Evolutionary conservation across 1,140 invertebrate genomes (phyloP).

Genomic region (Berghia stephanieae): DNA sequence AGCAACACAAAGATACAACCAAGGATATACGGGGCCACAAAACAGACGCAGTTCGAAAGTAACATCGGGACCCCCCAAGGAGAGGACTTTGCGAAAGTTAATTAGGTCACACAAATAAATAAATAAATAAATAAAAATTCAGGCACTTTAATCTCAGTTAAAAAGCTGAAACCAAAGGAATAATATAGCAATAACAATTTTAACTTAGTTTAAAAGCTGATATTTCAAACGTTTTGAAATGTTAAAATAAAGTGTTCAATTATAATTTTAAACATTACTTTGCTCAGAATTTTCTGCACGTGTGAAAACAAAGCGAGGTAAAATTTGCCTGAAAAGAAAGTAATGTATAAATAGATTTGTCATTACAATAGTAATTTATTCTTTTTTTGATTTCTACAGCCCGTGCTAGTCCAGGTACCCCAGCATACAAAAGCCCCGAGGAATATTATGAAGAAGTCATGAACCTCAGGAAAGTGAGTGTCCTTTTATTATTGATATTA

Average conservation of each 20-base stretch:
- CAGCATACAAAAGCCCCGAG: slow-evolving; percentile 61
- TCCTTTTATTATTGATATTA: not conserved
- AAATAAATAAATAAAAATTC: not conserved
- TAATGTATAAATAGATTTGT: not conserved
- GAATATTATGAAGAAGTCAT: slow-evolving; percentile 66
- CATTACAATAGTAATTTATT: not conserved
- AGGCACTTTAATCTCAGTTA: not conserved
- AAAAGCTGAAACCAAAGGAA: not conserved
- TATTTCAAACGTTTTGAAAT: too few species aligned
- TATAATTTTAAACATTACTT: too few species aligned
- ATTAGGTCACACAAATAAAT: not conserved
- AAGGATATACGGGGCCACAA: too few species aligned
- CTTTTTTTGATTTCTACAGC: slow-evolving; percentile 42
- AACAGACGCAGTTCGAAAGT: too few species aligned
- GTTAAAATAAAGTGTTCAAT: too few species aligned
- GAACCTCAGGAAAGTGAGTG: slow-evolving; percentile 56
- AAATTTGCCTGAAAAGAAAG: not conserved
- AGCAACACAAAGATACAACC: too few species aligned
- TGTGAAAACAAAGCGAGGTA: not conserved
- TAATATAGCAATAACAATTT: too few species aligned
- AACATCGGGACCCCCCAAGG: too few species aligned
- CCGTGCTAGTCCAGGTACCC: slow-evolving; percentile 49
- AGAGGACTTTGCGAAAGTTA: not conserved
- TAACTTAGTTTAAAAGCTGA: too few species aligned
- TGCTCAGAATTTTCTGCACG: too few species aligned